These are phyloP conservation scores for Amphipoea lucens DNA, from an alignment of 2,888 invertebrate species.

Conservation along the genomic window DNA sequence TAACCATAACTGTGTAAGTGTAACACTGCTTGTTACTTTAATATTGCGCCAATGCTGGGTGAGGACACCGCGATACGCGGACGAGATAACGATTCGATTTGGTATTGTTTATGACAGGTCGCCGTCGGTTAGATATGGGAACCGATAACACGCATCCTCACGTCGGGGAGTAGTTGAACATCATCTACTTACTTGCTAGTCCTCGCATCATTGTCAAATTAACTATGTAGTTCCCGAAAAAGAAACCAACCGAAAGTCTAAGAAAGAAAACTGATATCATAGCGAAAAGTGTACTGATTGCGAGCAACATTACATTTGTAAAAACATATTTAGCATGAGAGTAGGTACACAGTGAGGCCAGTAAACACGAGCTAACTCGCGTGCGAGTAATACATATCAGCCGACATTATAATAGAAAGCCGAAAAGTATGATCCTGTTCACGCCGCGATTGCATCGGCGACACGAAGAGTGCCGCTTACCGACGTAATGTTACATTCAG, in stretches of 20 bases:
- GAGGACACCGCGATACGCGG: conserved; percentile 11
- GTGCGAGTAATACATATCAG: conserved; percentile 4
- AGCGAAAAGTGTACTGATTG: not conserved
- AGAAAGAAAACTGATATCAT: not conserved
- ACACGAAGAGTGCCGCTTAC: conserved; percentile 19
- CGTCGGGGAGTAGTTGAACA: not conserved
- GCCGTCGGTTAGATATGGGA: not conserved
- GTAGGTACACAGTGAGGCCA: not conserved
- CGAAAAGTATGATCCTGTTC: conserved; percentile 41
- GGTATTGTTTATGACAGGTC: conserved; percentile 29
- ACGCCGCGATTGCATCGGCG: conserved; percentile 25
- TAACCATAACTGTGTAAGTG: conserved; percentile 54
- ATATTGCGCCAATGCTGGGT: conserved; percentile 20
- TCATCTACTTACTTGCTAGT: not conserved
- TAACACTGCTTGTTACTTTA: conserved; percentile 51
- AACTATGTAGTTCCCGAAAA: not conserved
- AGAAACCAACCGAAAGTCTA: not conserved
- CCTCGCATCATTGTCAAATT: not conserved
- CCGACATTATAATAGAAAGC: conserved; percentile 41
- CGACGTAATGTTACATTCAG: conserved; percentile 20
- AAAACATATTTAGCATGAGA: not conserved
- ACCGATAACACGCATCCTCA: not conserved
- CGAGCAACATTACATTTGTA: not conserved
- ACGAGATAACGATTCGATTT: conserved; percentile 6
- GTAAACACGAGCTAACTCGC: not conserved